Conservation (phyloP, 2,797 vertebrate genomes). For the Syngnathus rostellatus region DNA sequence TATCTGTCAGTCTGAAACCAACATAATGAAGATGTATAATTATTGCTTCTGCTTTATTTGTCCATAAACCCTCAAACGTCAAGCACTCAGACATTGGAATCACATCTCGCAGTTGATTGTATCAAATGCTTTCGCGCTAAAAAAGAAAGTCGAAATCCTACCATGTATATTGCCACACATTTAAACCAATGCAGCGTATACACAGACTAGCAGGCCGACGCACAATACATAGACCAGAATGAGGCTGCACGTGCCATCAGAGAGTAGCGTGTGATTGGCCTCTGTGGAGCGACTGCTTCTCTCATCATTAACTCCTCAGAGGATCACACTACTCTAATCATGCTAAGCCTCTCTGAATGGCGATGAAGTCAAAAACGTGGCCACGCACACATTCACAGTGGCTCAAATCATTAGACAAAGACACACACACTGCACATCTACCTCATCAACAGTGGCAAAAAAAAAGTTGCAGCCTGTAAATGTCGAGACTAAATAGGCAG, state of each 20-base stretch:
- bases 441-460: conserved; percentile 15
- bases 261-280: conserved; percentile 59
- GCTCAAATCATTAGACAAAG: conserved; percentile 28
- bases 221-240: conserved; percentile 44
- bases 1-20: conserved; percentile 32
- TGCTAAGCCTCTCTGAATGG: conserved; percentile 58
- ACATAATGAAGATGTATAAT: conserved; percentile 55
- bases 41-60: conserved; percentile 35
- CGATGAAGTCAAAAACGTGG: conserved; percentile 62
- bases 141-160: conserved; percentile 44
- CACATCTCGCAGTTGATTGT: conserved; percentile 34
- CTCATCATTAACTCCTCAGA: conserved; percentile 69
- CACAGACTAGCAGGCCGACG: conserved; percentile 7
- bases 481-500: neutral
- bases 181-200: conserved; percentile 21
- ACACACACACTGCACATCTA: conserved; percentile 13
- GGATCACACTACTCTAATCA: conserved; percentile 61
- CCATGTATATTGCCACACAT: conserved; percentile 51
- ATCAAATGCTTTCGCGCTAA: conserved; percentile 39
- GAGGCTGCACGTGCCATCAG: conserved; percentile 47
- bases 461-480: neutral
- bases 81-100: conserved; percentile 41
- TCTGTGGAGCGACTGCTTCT: conserved; percentile 58
- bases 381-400: conserved; percentile 54
- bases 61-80: conserved; percentile 49